phyloP scores from a whole-genome alignment of 2,888 invertebrate genomes.

The Hypselothyrea guttata region DNA sequence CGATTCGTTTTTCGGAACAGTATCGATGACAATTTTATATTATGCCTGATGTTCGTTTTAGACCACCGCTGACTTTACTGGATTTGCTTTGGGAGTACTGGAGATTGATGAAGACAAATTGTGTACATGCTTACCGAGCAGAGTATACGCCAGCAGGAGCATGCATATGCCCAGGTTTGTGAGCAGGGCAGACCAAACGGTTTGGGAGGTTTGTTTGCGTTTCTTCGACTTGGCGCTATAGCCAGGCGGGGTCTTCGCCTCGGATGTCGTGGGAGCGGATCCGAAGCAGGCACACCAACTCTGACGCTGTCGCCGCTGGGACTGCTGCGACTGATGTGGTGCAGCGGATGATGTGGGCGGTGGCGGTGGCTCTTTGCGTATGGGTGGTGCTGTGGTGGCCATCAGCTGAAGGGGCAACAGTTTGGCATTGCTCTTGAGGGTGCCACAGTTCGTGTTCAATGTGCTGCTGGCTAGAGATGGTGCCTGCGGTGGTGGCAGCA shows the following conservation, averaged over 20 bases:
- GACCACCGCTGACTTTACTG: too few relatives aligned
- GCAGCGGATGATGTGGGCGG: conserved; percentile 36
- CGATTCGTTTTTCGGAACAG: too few relatives aligned
- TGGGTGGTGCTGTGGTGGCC: conserved; percentile 30
- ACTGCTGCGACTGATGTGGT: conserved; percentile 48
- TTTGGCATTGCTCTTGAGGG: conserved; percentile 75
- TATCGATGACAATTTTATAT: too few relatives aligned
- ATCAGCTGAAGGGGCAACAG: conserved; percentile 60
- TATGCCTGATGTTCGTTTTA: too few relatives aligned
- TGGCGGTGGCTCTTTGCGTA: conserved; percentile 47
- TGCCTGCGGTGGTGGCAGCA: conserved; percentile 34
- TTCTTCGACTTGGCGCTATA: conserved; percentile 62
- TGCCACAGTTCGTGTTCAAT: too few relatives aligned
- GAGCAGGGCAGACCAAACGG: conserved; percentile 86
- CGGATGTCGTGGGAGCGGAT: conserved; percentile 24
- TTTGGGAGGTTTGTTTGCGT: conserved; percentile 71
- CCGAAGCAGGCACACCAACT: conserved; percentile 65
- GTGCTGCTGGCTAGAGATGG: conserved; percentile 41
- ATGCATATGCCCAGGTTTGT: conserved; percentile 93
- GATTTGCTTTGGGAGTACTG: too few relatives aligned
- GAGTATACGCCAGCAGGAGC: conserved; percentile 90
- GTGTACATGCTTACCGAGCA: conserved; percentile 83
- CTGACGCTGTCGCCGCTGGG: conserved; percentile 28
- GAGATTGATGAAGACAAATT: too few relatives aligned
- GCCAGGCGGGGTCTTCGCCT: conserved; percentile 59